Conservation (phyloP, 2,797 vertebrate species). For the Darevskia nairensis region DNA sequence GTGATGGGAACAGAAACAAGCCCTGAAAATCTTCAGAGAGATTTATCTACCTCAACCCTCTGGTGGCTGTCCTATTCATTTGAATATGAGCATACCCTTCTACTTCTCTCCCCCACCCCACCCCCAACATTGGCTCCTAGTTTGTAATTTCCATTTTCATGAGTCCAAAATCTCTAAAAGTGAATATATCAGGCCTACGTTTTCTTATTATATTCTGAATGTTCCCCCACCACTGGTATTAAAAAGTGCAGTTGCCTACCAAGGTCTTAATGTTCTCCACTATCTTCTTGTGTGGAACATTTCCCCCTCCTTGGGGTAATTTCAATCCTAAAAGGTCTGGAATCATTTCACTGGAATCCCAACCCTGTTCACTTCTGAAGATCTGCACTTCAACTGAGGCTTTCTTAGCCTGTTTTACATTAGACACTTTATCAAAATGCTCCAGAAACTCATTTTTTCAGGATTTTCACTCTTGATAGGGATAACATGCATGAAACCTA, state of each 20-base stretch:
- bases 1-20: too few relatives aligned
- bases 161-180: neutral
- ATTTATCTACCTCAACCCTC: neutral
- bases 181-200: neutral
- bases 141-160: slow-evolving; percentile 21
- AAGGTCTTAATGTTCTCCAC: neutral
- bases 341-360: neutral
- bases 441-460: neutral
- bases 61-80: neutral
- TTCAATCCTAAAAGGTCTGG: slow-evolving; percentile 25
- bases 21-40: neutral
- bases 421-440: neutral
- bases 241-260: neutral
- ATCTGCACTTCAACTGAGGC: neutral
- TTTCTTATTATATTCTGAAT: neutral
- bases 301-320: neutral
- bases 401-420: neutral
- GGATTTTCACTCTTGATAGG: slow-evolving; percentile 2
- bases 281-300: neutral
- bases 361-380: neutral
- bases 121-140: neutral
- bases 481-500: neutral
- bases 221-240: too few relatives aligned
- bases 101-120: neutral
- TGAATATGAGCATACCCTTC: neutral